Evolutionary conservation across 2,797 vertebrate species (phyloP), one percentile per base, ranked within the genome.

Genomic region (Menidia menidia): DNA sequence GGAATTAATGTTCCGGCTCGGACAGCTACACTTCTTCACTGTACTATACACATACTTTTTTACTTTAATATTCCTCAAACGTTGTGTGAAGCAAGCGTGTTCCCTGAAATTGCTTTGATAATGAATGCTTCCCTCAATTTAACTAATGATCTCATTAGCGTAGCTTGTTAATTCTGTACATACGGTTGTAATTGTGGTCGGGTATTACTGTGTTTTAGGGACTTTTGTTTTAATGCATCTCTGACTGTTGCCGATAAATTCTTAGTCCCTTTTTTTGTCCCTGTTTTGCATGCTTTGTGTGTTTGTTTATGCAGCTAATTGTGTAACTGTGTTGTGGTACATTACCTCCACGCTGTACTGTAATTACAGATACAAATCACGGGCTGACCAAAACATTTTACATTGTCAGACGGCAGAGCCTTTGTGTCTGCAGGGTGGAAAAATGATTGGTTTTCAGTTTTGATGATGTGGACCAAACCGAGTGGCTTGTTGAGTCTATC

Each of bases 71-170:
- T 62, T 63, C 25, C 35, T 69, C 18, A 5, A 41, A 55, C 68
- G 53, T 56, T 44, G 52, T 41, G 50, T 56, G 55, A 57, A 60
- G 52, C 62, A 52, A 30, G 41, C 67, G 35, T 60, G 59, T 78
- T 72, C 60, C 35, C 35, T 63, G 16, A 73, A 77, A 66, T 58
- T 4, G n/a, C 54, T 78, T 54, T 12, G 43, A 9, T 62, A 62
- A 78, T 84, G 52, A 57, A 64, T 79, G 68, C 64, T 8, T 51
- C 33, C 13, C 18, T 60, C 55, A 14, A 32, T 82, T 69, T 73
- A 81, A 84, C 86, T 67, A 64, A 82, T 86, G 19, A 6, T 52
- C 72, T 75, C 60, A 84, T 88, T 88, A 78, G 69, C 72, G 66
- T 73, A 63, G 25, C 54, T 53, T 58, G 14, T 71, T 74, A 2